Evolutionary conservation across 2,888 invertebrate genomes (phyloP).

Genomic region (Euplexia lucipara): DNA sequence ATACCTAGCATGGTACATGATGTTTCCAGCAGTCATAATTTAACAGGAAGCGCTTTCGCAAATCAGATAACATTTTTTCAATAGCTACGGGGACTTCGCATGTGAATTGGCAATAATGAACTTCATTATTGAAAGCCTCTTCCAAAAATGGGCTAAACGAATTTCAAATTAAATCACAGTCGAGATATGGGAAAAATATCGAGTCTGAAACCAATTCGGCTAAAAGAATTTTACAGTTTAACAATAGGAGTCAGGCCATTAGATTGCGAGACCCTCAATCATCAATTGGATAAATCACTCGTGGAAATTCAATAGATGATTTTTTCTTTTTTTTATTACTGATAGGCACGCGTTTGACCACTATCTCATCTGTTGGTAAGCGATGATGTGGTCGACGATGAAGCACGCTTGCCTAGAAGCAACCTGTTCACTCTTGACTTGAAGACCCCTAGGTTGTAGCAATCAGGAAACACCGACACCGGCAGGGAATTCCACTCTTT

Average conservation of each 20-base stretch:
- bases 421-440: no score
- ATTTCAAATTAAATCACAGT: slow-evolving; percentile 33
- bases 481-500: no score
- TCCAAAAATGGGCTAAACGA: slow-evolving; percentile 20
- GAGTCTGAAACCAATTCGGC: slow-evolving; percentile 11
- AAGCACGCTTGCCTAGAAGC: no score
- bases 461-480: no score
- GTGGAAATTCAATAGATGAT: background rate
- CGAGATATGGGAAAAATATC: slow-evolving; percentile 34
- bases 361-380: no score
- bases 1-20: background rate
- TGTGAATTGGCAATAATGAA: slow-evolving; percentile 42
- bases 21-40: background rate
- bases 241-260: slow-evolving; percentile 20
- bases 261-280: slow-evolving; percentile 6
- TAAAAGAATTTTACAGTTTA: slow-evolving; percentile 36
- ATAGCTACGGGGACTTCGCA: slow-evolving; percentile 14
- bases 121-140: slow-evolving; percentile 41
- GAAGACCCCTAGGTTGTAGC: no score
- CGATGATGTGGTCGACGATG: no score
- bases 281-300: slow-evolving; percentile 16
- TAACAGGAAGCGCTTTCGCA: slow-evolving; percentile 2
- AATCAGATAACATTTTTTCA: slow-evolving; percentile 36
- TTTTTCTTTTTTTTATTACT: no score
- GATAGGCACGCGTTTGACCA: no score